Conservation (phyloP, 92 coral and sea anemone genomes). For the Zoanthus sociatus region DNA sequence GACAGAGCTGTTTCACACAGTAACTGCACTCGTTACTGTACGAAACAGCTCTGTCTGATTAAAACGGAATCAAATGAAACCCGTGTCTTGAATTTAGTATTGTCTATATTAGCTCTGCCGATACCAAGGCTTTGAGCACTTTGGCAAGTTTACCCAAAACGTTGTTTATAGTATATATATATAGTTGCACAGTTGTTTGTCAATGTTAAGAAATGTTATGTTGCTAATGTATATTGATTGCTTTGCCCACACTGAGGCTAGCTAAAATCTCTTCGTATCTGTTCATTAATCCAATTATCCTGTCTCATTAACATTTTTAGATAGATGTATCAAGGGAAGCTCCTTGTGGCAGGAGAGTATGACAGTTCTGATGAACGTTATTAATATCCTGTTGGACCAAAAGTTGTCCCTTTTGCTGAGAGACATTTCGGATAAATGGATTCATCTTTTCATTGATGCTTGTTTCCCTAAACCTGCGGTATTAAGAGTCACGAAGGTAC, state of each 20-base stretch:
- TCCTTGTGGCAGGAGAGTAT: slow-evolving; percentile 32
- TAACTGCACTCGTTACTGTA: too few relatives aligned
- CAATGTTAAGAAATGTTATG: too few relatives aligned
- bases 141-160: too few relatives aligned
- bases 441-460: slow-evolving; percentile 34
- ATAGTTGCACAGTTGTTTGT: too few relatives aligned
- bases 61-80: too few relatives aligned
- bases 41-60: too few relatives aligned
- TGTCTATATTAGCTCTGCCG: too few relatives aligned
- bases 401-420: slow-evolving; percentile 9
- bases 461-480: slow-evolving; percentile 35
- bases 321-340: slow-evolving; percentile 26
- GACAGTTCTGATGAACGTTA: slow-evolving; percentile 14
- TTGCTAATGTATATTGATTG: too few relatives aligned
- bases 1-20: too few relatives aligned
- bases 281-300: background rate
- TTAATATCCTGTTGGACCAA: slow-evolving; percentile 29
- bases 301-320: background rate
- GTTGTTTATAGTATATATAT: too few relatives aligned
- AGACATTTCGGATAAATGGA: slow-evolving; percentile 2
- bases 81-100: too few relatives aligned
- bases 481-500: slow-evolving; percentile 26
- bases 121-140: too few relatives aligned
- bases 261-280: background rate
- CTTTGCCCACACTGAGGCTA: background rate